These are phyloP conservation scores for Acleris emargana DNA, from an alignment of 2,888 invertebrate species.

Conservation along the genomic window DNA sequence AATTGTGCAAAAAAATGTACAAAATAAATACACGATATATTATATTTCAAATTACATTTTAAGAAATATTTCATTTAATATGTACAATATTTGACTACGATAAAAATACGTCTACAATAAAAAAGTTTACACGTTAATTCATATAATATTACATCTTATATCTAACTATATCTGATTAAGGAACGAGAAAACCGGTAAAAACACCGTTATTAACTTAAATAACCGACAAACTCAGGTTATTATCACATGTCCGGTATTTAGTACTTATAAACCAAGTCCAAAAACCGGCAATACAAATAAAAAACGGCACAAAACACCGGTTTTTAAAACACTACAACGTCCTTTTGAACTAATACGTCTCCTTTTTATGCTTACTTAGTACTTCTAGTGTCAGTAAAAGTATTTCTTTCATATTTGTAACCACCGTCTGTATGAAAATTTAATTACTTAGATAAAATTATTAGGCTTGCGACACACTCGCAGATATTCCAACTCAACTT, in stretches of 20 bases:
- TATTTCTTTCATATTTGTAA: no score
- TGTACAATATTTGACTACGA: slow-evolving; percentile 36
- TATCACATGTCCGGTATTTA: neutral
- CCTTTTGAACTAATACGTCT: neutral
- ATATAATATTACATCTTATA: slow-evolving; percentile 13
- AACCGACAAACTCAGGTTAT: neutral
- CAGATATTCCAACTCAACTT: no score
- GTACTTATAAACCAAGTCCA: neutral
- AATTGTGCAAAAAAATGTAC: slow-evolving; percentile 35
- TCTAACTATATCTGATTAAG: neutral
- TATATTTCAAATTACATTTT: slow-evolving; percentile 32
- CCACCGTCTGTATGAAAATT: no score
- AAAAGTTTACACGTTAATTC: slow-evolving; percentile 24
- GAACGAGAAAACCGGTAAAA: neutral
- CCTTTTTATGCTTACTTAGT: no score
- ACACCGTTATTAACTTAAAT: neutral
- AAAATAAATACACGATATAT: slow-evolving; percentile 25
- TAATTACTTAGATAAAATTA: no score
- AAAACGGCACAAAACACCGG: slow-evolving; percentile 3
- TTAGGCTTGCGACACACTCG: no score
- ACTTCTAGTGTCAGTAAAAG: no score
- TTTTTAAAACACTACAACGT: neutral
- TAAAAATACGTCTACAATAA: slow-evolving; percentile 27
- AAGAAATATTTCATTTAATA: slow-evolving; percentile 38
- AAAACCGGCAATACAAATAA: slow-evolving; percentile 2